phyloP scores from a whole-genome alignment of 2,888 invertebrate genomes.

The Meandrusa payeni region DNA sequence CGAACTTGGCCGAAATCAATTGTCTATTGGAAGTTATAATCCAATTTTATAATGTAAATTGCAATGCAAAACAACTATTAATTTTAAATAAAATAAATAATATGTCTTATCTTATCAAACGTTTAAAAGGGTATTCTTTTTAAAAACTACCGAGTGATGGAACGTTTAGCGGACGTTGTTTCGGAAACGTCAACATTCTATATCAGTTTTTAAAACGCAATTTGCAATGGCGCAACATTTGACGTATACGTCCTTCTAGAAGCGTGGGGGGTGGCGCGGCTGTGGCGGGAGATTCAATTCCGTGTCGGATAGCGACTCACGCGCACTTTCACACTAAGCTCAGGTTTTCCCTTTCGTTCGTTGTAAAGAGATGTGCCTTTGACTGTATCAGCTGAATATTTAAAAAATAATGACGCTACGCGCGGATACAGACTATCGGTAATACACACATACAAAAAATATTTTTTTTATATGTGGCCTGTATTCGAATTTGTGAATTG shows the following conservation, averaged over 20 bases:
- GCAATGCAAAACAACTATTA: too few relatives aligned
- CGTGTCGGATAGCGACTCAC: conserved; percentile 50
- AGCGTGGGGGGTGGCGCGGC: conserved; percentile 54
- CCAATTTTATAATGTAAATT: too few relatives aligned
- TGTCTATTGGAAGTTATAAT: too few relatives aligned
- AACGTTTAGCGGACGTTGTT: not conserved
- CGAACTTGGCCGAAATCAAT: too few relatives aligned
- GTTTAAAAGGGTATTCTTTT: too few relatives aligned
- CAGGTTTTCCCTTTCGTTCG: conserved; percentile 69
- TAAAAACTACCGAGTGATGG: not conserved
- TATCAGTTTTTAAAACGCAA: conserved; percentile 37
- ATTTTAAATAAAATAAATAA: too few relatives aligned
- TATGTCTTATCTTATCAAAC: too few relatives aligned
- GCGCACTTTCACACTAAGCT: conserved; percentile 67
- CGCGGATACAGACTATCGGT: conserved; percentile 37
- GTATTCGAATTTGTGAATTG: conserved; percentile 23
- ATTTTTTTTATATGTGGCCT: too few relatives aligned
- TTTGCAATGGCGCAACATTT: conserved; percentile 39
- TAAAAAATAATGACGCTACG: conserved; percentile 34
- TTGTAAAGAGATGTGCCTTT: conserved; percentile 52
- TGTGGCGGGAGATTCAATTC: conserved; percentile 71
- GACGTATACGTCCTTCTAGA: conserved; percentile 58
- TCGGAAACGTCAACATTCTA: conserved; percentile 33
- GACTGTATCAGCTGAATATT: conserved; percentile 29
- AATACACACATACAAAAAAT: too few relatives aligned